Conservation (phyloP, 2,888 invertebrate species). For the Criorhina ranunculi region DNA sequence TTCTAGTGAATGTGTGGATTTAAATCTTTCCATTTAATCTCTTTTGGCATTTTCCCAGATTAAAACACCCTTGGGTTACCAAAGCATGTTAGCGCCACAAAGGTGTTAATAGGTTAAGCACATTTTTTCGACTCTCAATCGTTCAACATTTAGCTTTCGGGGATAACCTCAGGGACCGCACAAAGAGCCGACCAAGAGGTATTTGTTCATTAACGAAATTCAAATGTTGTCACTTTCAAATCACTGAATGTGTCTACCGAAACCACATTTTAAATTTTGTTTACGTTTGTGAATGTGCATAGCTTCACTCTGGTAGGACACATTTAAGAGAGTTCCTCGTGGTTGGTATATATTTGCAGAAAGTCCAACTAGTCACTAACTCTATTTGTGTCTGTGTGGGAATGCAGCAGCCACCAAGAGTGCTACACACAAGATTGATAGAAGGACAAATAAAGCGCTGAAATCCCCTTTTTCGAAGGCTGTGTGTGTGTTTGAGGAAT, state of each 20-base stretch:
- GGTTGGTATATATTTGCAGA: constrained; percentile 56
- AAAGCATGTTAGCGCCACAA: neutral
- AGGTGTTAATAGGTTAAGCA: constrained; percentile 14
- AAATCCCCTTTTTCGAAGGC: constrained; percentile 6
- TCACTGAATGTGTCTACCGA: constrained; percentile 20
- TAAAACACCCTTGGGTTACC: neutral
- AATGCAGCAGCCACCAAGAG: constrained; percentile 7
- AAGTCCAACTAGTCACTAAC: constrained; percentile 32
- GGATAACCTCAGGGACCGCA: constrained; percentile 38
- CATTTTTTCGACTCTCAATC: neutral
- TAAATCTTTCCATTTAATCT: neutral
- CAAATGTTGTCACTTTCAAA: constrained; percentile 59
- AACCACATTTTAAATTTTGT: constrained; percentile 45
- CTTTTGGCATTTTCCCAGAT: constrained; percentile 1
- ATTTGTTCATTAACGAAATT: constrained; percentile 61
- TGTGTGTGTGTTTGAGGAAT: constrained; percentile 17
- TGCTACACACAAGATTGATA: constrained; percentile 52
- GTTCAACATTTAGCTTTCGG: constrained; percentile 6
- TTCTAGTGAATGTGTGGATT: neutral
- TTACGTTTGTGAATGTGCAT: constrained; percentile 32
- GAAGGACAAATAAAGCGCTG: constrained; percentile 42
- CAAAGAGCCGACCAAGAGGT: constrained; percentile 37
- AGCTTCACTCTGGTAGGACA: constrained; percentile 48
- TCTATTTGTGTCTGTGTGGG: neutral
- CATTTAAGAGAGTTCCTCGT: constrained; percentile 56